Evolutionary conservation across 1,140 invertebrate species (phyloP).

Genomic region (Calycopis cecrops): DNA sequence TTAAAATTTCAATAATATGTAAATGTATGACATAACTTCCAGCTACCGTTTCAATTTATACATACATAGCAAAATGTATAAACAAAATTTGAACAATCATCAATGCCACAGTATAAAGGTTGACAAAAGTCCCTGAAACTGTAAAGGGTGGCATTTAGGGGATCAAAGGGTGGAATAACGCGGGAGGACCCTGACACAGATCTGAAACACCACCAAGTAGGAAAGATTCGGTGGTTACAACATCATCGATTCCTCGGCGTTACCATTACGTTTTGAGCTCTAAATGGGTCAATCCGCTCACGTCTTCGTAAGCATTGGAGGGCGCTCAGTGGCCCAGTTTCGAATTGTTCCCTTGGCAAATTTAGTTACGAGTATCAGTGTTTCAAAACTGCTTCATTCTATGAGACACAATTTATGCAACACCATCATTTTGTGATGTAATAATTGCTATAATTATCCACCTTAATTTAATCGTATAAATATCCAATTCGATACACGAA

Average conservation of each 20-base stretch:
- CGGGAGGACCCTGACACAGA: conserved; percentile 71
- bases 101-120: conserved; percentile 37
- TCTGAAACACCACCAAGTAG: conserved; percentile 62
- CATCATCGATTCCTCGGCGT: conserved; percentile 61
- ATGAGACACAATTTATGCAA: neutral
- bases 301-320: conserved; percentile 37
- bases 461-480: too few species aligned
- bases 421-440: too few species aligned
- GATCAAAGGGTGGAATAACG: conserved; percentile 24
- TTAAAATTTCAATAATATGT: too few species aligned
- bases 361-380: conserved; percentile 10
- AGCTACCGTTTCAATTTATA: too few species aligned
- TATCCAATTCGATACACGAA: too few species aligned
- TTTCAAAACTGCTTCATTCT: conserved; percentile 4
- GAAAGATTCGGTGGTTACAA: conserved; percentile 62
- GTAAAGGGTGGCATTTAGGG: conserved; percentile 26
- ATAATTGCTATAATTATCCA: too few species aligned
- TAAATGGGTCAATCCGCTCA: conserved; percentile 64
- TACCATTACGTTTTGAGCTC: conserved; percentile 50
- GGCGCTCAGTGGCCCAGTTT: conserved; percentile 51
- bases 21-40: too few species aligned
- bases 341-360: conserved; percentile 40
- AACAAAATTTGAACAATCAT: too few species aligned
- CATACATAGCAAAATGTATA: too few species aligned
- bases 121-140: conserved; percentile 22